Evolutionary conservation across 1,140 invertebrate genomes (phyloP), one percentile per base, ranked within the genome.

Genomic region (Solen grandis): DNA sequence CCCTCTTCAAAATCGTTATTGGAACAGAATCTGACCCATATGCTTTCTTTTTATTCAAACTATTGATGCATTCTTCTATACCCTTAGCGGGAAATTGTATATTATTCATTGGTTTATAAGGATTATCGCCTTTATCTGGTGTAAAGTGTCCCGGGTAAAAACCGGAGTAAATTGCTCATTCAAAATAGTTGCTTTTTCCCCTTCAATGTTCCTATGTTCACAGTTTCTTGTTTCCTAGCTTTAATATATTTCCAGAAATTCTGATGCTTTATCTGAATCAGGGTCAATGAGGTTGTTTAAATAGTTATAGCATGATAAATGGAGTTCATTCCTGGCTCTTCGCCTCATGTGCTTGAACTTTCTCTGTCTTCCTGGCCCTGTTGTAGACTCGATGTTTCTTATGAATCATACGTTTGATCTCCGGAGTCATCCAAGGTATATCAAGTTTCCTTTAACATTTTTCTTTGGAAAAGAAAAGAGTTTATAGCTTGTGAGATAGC

Each of bases 401-500:
- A 19, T 35, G 29, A 31, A 33, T 65, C 62, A 33, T 27, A 5
- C 62, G 31, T 65, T 65, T 36, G 33, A 65, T 3, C n/a, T n/a
- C n/a, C n/a, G n/a, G n/a, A n/a, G n/a, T n/a, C n/a, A n/a, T n/a
- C n/a, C n/a, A n/a, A n/a, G 62, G 62, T 65, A 38, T n/a, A 38
- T 65, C 35, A 5, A 36, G 62, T 38, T 65, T 65, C 2, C 35
- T 65, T 65, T 65, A 22, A 65, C 25, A 4, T 5, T 65, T 65
- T 65, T 65, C 31, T 35, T 65, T 35, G 62, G 62, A 16, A 65
- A 38, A 36, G 36, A n/a, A n/a, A 2, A 13, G 36, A 38, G 33
- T 36, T 8, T 36, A 65, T 65, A 38, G 3, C 36, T n/a, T 65
- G 16, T 38, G 41, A 38, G 22, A 65, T n/a, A 65, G 5, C 13